A percentile compares a stretch with the other conserved stretches of the same genome.
phyloP scores from a whole-genome alignment of 2,888 invertebrate species.

The Chrysomela aeneicollis region DNA sequence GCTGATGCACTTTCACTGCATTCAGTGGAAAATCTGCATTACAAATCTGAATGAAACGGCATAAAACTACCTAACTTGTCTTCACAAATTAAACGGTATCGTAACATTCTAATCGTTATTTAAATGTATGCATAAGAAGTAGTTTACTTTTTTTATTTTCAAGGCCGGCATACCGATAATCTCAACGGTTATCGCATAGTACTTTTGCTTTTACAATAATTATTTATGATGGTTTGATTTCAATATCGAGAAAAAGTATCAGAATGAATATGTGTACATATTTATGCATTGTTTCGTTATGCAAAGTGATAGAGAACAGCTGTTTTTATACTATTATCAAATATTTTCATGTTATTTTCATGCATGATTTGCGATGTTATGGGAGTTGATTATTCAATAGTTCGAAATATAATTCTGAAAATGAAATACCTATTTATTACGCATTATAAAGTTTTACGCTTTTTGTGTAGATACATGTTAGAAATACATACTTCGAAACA shows the following conservation, averaged over 20 bases:
- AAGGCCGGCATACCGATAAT: slow-evolving; percentile 39
- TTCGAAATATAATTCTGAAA: too few species aligned
- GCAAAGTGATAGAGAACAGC: neutral
- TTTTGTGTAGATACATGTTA: too few species aligned
- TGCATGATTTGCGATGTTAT: neutral
- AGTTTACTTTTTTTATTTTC: slow-evolving; percentile 43
- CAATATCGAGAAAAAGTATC: slow-evolving; percentile 1
- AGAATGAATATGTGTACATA: neutral
- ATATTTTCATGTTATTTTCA: neutral
- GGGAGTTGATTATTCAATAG: too few species aligned
- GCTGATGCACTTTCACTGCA: neutral
- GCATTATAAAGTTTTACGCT: too few species aligned
- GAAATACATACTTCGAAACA: too few species aligned
- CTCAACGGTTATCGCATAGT: slow-evolving; percentile 4
- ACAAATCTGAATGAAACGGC: neutral
- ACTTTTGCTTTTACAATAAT: slow-evolving; percentile 20
- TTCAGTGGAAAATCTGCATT: neutral
- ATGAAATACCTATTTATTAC: too few species aligned
- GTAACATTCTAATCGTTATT: slow-evolving; percentile 27
- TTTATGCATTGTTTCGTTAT: neutral
- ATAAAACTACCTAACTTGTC: slow-evolving; percentile 1
- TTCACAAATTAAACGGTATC: slow-evolving; percentile 12
- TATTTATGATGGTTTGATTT: slow-evolving; percentile 1
- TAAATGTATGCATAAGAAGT: slow-evolving; percentile 40
- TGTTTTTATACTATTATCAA: slow-evolving; percentile 2